Base-by-base conservation (phyloP, 1,140 invertebrate species). In the Drosophila setifemur region DNA sequence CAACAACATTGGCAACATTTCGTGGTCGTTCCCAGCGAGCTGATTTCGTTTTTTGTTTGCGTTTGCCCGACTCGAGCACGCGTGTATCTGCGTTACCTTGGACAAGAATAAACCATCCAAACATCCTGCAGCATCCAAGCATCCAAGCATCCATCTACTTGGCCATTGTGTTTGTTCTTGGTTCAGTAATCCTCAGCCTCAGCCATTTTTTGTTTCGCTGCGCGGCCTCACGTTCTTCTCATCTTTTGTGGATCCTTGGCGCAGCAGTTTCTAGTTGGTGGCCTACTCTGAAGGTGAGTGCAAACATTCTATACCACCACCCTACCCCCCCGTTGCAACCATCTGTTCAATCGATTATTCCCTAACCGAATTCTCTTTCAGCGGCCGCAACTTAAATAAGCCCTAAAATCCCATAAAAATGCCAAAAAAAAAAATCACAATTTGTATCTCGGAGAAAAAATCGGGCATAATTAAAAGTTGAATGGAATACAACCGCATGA, bases 231-330 rank as follows among this genome's bases (percentile, higher is more conserved):
- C 33, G 39, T 49, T 18, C 42, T 40, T 21, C 58, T 37, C 44
- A 54, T 42, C 48, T 63, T 25, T 48, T 70, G 40, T 66, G 58
- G 52, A 66, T 66, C 57, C 43, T 82, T 82, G 66, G 67, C 52
- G 58, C 76, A 81, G 54, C 73, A 73, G 50, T 77, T 73, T 83
- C 69, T 83, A 77, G 79, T 83, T 73, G 74, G 64, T 67, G 74
- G 52, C 55, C 54, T 58, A 75, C 66, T 42, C 49, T 86, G 81
- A 85, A 85, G 79, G 79, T 85, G 43, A 85, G 79, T 86, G 26
- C 23, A 52, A 49, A 53, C 37, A 33, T 18, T 25, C 14, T 31
- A 26, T 35, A 39, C 40, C 21, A 8, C 8, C 25, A n/a, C 11
- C 11, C 16, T 1, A 6, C 9, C 26, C 37, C 12, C 16, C 14